Conservation (phyloP, 2,888 invertebrate genomes). For the Meiosimyza decipiens region DNA sequence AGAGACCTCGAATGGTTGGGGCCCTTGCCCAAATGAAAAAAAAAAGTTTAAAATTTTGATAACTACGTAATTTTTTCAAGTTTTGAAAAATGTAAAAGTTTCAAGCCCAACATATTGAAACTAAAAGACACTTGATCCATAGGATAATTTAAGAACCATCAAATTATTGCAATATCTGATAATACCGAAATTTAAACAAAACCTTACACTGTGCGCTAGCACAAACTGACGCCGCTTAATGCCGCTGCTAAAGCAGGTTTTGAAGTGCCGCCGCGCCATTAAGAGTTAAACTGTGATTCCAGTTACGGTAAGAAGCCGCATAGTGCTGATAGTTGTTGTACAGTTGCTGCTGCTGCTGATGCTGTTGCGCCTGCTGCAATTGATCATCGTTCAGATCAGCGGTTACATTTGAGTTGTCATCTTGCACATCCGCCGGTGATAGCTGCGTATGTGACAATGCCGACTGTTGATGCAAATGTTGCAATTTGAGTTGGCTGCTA, state of each 20-base stretch:
- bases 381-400: slow-evolving; percentile 62
- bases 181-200: too few relatives aligned
- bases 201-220: too few relatives aligned
- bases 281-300: slow-evolving; percentile 60
- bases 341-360: slow-evolving; percentile 59
- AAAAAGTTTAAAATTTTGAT: too few relatives aligned
- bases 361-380: slow-evolving; percentile 52
- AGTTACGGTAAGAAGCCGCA: slow-evolving; percentile 58
- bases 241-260: slow-evolving; percentile 57
- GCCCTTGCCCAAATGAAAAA: too few relatives aligned
- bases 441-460: slow-evolving; percentile 3
- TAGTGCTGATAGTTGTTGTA: slow-evolving; percentile 63
- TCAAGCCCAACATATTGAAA: too few relatives aligned
- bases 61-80: too few relatives aligned
- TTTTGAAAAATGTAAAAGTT: too few relatives aligned
- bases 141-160: too few relatives aligned
- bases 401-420: slow-evolving; percentile 62
- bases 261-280: slow-evolving; percentile 62
- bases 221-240: slow-evolving; percentile 11
- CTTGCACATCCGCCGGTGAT: slow-evolving; percentile 51
- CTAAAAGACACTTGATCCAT: too few relatives aligned
- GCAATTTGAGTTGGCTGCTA: slow-evolving; percentile 54
- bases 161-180: too few relatives aligned
- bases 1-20: too few relatives aligned
- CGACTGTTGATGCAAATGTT: slow-evolving; percentile 27